phyloP scores from a whole-genome alignment of 2,888 invertebrate genomes.

The Diploptera punctata region DNA sequence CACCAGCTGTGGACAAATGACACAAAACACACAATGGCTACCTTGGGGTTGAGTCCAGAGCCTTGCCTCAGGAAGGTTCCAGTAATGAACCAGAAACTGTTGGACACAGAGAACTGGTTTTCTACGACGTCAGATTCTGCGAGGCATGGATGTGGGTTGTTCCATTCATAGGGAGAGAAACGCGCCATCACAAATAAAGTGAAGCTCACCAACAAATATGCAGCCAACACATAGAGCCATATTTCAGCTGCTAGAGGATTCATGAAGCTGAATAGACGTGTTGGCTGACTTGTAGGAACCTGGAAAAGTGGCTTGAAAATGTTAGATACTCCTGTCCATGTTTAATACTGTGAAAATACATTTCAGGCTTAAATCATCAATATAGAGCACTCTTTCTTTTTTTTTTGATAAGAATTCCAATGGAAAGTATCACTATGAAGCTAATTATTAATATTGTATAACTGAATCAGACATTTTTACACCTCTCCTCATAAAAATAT shows the following conservation, averaged over 20 bases:
- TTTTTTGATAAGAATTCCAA: too few species aligned
- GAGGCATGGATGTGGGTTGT: constrained; percentile 79
- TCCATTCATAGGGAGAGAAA: constrained; percentile 97
- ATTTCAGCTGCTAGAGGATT: constrained; percentile 96
- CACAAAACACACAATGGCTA: constrained; percentile 51
- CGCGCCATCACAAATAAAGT: constrained; percentile 96
- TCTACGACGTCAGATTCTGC: constrained; percentile 85
- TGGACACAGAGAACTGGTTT: constrained; percentile 96
- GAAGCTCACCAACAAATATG: constrained; percentile 92
- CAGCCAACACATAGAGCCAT: constrained; percentile 94
- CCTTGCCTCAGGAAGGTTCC: constrained; percentile 95
- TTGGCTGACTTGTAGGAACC: constrained; percentile 90
- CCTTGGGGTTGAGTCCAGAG: constrained; percentile 91
- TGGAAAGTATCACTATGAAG: too few species aligned
- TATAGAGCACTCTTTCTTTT: too few species aligned
- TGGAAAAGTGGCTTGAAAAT: constrained; percentile 52
- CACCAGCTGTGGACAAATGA: too few species aligned
- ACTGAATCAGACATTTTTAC: too few species aligned
- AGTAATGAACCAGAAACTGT: constrained; percentile 96
- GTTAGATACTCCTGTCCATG: background rate
- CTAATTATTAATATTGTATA: too few species aligned
- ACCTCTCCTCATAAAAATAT: too few species aligned
- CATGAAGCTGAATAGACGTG: constrained; percentile 92
- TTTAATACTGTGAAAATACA: too few species aligned
- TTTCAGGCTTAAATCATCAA: too few species aligned